Conservation (phyloP, 2,797 vertebrate species). For the Threskiornis aethiopicus region DNA sequence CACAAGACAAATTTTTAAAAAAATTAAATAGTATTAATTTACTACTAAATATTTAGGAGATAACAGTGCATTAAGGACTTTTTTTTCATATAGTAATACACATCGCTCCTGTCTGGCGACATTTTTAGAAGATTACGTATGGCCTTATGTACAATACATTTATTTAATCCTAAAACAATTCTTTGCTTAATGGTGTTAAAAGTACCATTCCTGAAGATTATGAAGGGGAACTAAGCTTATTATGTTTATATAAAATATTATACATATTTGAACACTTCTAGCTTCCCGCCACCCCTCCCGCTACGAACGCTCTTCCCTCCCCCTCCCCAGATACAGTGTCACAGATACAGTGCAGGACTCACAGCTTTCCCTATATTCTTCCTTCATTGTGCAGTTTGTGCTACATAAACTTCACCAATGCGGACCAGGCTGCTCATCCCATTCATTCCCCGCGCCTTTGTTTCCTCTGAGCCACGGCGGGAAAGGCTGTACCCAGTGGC, state of each 20-base stretch:
- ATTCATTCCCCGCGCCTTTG: background rate
- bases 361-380: constrained; percentile 54
- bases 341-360: constrained; percentile 65
- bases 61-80: constrained; percentile 92
- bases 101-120: constrained; percentile 74
- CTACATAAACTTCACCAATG: constrained; percentile 42
- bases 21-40: constrained; percentile 92
- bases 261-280: constrained; percentile 68
- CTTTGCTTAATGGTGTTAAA: constrained; percentile 70
- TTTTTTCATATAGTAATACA: constrained; percentile 83
- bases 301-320: background rate
- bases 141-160: constrained; percentile 85
- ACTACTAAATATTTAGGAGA: constrained; percentile 90
- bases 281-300: constrained; percentile 48
- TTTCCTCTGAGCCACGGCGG: background rate
- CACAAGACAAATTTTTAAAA: constrained; percentile 85
- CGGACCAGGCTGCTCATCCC: constrained; percentile 31
- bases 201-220: constrained; percentile 77
- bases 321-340: constrained; percentile 53
- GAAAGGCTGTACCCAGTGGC: background rate
- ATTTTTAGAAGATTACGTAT: constrained; percentile 81
- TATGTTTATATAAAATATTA: constrained; percentile 72
- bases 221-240: constrained; percentile 69
- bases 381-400: constrained; percentile 71
- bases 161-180: constrained; percentile 73